Base-by-base conservation (phyloP, 2,797 vertebrate genomes). In the Gallirallus australis region DNA sequence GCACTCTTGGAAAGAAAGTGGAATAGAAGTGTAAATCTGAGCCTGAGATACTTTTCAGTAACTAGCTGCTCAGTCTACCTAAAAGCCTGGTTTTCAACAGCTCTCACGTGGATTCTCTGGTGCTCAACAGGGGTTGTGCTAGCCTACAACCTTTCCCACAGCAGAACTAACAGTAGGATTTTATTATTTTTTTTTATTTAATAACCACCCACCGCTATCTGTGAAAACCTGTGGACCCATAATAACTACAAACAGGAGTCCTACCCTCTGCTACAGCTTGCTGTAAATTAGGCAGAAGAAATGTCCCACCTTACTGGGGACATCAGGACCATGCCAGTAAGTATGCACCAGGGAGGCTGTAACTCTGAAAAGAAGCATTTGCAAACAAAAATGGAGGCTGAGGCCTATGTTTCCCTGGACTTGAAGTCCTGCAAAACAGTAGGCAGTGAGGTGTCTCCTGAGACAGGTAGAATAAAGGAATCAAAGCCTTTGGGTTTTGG, bases 261-360 rank as follows among this genome's bases (percentile, higher is more conserved):
- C 50, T 79, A 30, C 27, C 18, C 27, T 69, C 40, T 73, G 60
- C 33, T 40, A 10, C 31, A 23, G 15, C 84, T 66, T 57, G 47
- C 28, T 83, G 69, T 19, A 66, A 86, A 39, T 50, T 7, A 54
- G 42, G 37, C 21, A 45, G 42, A 86, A 92, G 64, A n/a, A 48
- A 7, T 54, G 30, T 27, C 31, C 12, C 5, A 10, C 0, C 3
- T 37, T 60, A n/a, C 18, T 9, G 19, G 42, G 24, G 39, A 47
- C 18, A 57, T 37, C 33, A 73, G 27, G 73, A 28, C 52, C 13
- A 6, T 78, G 65, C 31, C 60, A 70, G 37, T 2, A 0, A 6
- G 15, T 45, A 31, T 15, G 17, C 0, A 0, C 20, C 70, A 24
- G 64, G 10, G 30, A 86, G 70, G 28, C 2, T 2, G 3, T 35